Evolutionary conservation across 2,113 vertebrate species (phyloP), one percentile per base, ranked within the genome.

Genomic region (Malurus cyaneus): DNA sequence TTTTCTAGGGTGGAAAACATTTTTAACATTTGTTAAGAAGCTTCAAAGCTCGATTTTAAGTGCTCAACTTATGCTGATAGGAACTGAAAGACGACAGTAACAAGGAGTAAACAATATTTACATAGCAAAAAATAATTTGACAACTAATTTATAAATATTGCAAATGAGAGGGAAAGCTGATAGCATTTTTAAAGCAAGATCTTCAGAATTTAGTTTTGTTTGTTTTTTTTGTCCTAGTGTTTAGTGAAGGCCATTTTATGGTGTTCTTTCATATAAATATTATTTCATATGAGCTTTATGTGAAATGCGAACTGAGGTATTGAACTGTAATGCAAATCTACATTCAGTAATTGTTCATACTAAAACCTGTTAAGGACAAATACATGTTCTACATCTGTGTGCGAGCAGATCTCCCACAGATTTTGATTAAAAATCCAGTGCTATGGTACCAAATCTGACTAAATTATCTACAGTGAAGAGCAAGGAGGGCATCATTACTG

Each of bases 61-160:
- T 52, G 39, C 92, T 96, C 66, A 72, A 12, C 39, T 87, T 88
- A 26, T 24, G 16, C 76, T 93, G 83, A 86, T 81, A 90, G 59
- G 91, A 79, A 87, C 77, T 87, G 74, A 94, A 97, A 93, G 69
- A 44, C 96, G 84, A 89, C 56, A 94, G 65, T 95, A 90, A 96
- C 78, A 90, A 73, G 65, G 72, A 95, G 86, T 94, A 96, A 97
- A 95, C 84, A 95, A 59, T 25, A 96, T 97, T 94, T 97, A 41
- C 97, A 87, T 93, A 96, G 54, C 60, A 92, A 96, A 95, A 95
- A 91, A 36, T 46, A 92, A 59, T 93, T 88, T 94, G 50, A 94
- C 85, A 87, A 88, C 74, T 89, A 62, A 80, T 95, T 94, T 81
- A 96, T 95, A 96, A 95, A 95, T 96, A 79, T 25, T 97, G 65